phyloP scores from a whole-genome alignment of 2,797 vertebrate species.

The Intellagama lesueurii region DNA sequence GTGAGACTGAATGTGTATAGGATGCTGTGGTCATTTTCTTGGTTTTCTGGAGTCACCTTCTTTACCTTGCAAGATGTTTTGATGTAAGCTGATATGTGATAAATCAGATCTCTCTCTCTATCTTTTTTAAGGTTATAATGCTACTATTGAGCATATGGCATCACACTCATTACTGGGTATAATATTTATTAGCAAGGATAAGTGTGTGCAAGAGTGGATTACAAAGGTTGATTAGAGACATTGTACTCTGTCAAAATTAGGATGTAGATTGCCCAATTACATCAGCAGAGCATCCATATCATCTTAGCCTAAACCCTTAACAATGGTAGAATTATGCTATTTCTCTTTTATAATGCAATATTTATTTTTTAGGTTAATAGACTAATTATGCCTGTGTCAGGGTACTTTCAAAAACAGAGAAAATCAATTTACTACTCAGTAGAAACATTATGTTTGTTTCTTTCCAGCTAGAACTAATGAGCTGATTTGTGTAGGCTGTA shows the following conservation, averaged over 20 bases:
- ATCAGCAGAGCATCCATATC: neutral
- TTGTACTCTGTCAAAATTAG: neutral
- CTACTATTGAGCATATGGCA: neutral
- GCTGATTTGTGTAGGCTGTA: neutral
- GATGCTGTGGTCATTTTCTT: no score
- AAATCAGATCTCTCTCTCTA: neutral
- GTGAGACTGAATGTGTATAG: no score
- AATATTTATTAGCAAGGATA: neutral
- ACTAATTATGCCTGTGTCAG: neutral
- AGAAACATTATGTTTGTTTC: conserved; percentile 16
- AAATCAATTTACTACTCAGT: conserved; percentile 16
- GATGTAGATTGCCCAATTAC: neutral
- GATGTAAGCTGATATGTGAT: no score
- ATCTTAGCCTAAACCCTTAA: neutral
- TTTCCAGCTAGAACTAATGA: conserved; percentile 9
- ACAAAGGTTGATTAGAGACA: neutral
- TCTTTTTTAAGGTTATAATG: neutral
- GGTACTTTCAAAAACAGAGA: conserved; percentile 11
- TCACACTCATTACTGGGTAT: neutral
- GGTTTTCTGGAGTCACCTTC: no score
- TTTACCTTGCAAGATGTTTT: no score
- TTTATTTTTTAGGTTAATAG: conserved; percentile 17
- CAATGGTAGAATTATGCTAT: neutral
- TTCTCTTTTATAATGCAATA: conserved; percentile 23
- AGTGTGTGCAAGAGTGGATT: neutral